Evolutionary conservation across 2,113 vertebrate genomes (phyloP), one percentile per base, ranked within the genome.

Genomic region (Dryoscopus gambensis): DNA sequence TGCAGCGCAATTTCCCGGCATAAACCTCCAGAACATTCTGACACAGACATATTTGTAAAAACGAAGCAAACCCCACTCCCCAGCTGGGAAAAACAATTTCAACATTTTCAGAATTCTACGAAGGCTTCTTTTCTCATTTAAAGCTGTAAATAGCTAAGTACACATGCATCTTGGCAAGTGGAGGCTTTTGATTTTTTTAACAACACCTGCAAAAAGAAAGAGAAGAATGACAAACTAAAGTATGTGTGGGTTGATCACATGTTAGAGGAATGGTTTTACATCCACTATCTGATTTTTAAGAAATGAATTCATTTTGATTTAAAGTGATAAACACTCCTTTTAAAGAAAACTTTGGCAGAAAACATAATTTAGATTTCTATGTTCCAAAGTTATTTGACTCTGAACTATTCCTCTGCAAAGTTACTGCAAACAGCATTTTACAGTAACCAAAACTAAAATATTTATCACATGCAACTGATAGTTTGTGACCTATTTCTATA

Each of bases 151-250:
- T 81, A 97, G 64, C 68, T 63, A 90, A 90, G 84, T 71, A 75
- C 80, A 89, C 76, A 64, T 60, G 80, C 86, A 81, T 89, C 89
- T 74, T 71, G 44, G 76, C 80, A 90, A 93, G 47, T 67, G 91
- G 60, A 87, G 24, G 39, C 27, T 90, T 90, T 81, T 84, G 39
- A 70, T 64, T 95, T 95, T 96, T 97, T 95, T 95, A 77, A 92
- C 42, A 89, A 22, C 92, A 95, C 83, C 87, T 95, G 90, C 79
- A 94, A 46, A 88, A 92, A 81, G 92, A 91, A 95, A 94, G 56
- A 83, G 70, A 85, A 94, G 75, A 88, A 94, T 75, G 90, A 88
- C 75, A 94, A 86, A 94, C 59, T 83, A 37, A 94, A 96, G 44
- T 59, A 63, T 83, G 82, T 78, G 94, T 95, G 91, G 94, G 95